A percentile compares a stretch with the other conserved stretches of the same genome.
These are phyloP conservation scores for Drosophila mettleri DNA, from an alignment of 2,888 invertebrate species.

Conservation along the genomic window DNA sequence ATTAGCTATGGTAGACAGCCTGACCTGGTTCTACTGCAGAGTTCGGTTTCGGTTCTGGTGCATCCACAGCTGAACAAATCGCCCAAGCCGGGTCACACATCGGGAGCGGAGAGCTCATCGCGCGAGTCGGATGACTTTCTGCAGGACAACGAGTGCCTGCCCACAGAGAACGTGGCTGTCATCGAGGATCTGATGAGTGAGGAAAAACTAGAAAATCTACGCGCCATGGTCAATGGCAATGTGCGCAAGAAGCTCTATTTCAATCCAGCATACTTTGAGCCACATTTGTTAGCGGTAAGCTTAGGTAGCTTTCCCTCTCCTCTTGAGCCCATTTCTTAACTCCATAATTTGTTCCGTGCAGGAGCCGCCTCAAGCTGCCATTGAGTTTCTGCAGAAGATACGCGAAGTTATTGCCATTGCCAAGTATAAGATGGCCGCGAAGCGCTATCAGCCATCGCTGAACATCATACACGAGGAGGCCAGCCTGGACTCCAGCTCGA, in stretches of 20 bases:
- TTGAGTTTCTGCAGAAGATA: slow-evolving; percentile 95
- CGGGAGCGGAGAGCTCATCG: slow-evolving; percentile 49
- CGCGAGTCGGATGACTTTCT: slow-evolving; percentile 77
- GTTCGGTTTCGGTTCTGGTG: slow-evolving; percentile 90
- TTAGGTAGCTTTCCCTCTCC: too few species aligned
- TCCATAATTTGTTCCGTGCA: slow-evolving; percentile 72
- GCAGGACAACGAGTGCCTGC: slow-evolving; percentile 88
- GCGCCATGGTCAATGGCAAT: slow-evolving; percentile 88
- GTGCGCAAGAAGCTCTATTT: slow-evolving; percentile 93
- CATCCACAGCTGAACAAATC: slow-evolving; percentile 86
- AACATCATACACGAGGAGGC: slow-evolving; percentile 92
- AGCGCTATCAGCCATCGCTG: slow-evolving; percentile 91
- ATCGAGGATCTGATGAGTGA: slow-evolving; percentile 90
- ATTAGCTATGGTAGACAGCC: slow-evolving; percentile 7
- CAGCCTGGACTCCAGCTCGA: slow-evolving; percentile 77
- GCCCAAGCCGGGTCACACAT: slow-evolving; percentile 58
- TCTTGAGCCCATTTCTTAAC: background rate
- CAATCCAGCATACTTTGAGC: slow-evolving; percentile 96
- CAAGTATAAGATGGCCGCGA: slow-evolving; percentile 93
- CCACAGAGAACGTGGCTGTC: slow-evolving; percentile 94
- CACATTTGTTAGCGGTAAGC: slow-evolving; percentile 92
- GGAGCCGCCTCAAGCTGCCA: slow-evolving; percentile 95
- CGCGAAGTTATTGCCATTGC: slow-evolving; percentile 96
- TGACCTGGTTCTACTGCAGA: slow-evolving; percentile 84
- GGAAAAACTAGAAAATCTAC: slow-evolving; percentile 88